Evolutionary conservation across 2,888 invertebrate genomes (phyloP).

Genomic region (Platycheirus rosarum): DNA sequence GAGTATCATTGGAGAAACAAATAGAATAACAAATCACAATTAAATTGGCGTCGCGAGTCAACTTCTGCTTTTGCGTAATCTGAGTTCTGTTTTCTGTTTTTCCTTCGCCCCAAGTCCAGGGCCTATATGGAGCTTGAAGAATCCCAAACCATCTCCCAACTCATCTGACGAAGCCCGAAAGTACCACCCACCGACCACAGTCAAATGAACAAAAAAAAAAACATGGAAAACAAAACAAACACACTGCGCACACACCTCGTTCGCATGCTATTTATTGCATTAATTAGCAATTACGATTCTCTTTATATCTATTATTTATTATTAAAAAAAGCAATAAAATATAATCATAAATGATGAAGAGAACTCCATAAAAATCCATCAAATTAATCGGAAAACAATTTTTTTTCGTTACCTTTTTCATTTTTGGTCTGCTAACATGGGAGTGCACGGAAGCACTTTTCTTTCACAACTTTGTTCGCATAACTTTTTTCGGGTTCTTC

Average conservation of each 20-base stretch:
- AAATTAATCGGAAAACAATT: slow-evolving; percentile 46
- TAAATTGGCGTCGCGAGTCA: slow-evolving; percentile 32
- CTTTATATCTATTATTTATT: slow-evolving; percentile 50
- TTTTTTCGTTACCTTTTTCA: slow-evolving; percentile 69
- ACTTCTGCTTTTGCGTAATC: slow-evolving; percentile 62
- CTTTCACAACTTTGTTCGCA: slow-evolving; percentile 51
- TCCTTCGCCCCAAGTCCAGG: not conserved
- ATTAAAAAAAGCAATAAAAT: slow-evolving; percentile 56
- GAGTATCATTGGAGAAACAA: slow-evolving; percentile 42
- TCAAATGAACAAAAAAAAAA: slow-evolving; percentile 3
- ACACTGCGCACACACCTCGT: slow-evolving; percentile 30
- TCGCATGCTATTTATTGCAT: slow-evolving; percentile 55
- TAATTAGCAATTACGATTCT: slow-evolving; percentile 67
- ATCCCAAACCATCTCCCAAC: no score
- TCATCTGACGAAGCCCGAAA: slow-evolving; percentile 31
- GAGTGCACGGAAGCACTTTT: slow-evolving; percentile 66
- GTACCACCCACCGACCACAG: slow-evolving; percentile 37
- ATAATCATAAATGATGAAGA: slow-evolving; percentile 41
- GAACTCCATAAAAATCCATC: slow-evolving; percentile 11
- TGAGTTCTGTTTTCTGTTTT: slow-evolving; percentile 18
- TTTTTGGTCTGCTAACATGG: slow-evolving; percentile 66
- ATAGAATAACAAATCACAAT: slow-evolving; percentile 59
- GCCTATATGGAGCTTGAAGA: not conserved
- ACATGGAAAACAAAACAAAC: slow-evolving; percentile 63
- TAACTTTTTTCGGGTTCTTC: slow-evolving; percentile 34